These are phyloP conservation scores for Aricia artaxerxes DNA, from an alignment of 2,888 invertebrate genomes.

Conservation along the genomic window DNA sequence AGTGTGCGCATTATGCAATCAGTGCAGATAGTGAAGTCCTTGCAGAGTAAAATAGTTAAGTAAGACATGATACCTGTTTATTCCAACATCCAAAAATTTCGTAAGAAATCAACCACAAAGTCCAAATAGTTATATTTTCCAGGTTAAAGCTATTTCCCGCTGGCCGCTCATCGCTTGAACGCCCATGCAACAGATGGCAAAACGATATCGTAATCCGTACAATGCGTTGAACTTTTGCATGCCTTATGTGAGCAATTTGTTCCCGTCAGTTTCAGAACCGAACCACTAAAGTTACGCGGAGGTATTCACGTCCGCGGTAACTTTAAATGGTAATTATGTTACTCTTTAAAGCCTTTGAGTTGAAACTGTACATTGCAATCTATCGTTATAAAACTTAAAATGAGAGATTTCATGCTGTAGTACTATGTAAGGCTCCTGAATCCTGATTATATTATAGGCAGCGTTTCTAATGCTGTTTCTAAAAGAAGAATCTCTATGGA, in stretches of 20 bases:
- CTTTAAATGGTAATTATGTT: constrained; percentile 23
- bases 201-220: constrained; percentile 59
- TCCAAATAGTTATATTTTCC: not conserved
- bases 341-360: not conserved
- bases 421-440: no score
- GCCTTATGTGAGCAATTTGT: constrained; percentile 43
- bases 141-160: constrained; percentile 31
- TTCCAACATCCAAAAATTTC: not conserved
- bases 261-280: constrained; percentile 36
- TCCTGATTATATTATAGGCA: no score
- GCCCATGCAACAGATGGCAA: constrained; percentile 53
- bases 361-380: not conserved
- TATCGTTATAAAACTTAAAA: not conserved
- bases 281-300: constrained; percentile 27
- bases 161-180: constrained; percentile 37
- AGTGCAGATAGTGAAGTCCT: no score
- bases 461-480: no score
- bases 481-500: not conserved
- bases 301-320: constrained; percentile 9
- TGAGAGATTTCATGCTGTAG: not conserved
- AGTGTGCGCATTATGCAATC: no score
- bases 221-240: constrained; percentile 61
- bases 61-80: not conserved
- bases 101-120: not conserved
- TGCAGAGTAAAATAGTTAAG: no score